phyloP scores from a whole-genome alignment of 2,888 invertebrate genomes.

The Orthosia cruda region DNA sequence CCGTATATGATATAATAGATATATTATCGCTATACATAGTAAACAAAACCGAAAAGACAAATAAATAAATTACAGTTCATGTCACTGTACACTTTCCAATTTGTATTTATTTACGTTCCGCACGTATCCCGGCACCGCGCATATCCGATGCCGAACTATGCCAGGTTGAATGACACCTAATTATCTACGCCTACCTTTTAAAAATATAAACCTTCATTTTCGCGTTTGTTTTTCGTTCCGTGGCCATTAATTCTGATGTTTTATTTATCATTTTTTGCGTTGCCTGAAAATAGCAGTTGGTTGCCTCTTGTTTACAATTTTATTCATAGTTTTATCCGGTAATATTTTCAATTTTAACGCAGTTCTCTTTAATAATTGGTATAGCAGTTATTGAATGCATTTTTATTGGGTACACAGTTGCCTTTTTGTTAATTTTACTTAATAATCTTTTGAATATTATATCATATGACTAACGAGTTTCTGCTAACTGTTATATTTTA shows the following conservation, averaged over 20 bases:
- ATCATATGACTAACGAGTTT: too few relatives aligned
- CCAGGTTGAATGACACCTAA: conserved; percentile 51
- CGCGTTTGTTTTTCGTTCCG: conserved; percentile 11
- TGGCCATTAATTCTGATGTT: not conserved
- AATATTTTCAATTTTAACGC: not conserved
- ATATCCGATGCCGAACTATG: conserved; percentile 51
- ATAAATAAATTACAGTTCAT: conserved; percentile 20
- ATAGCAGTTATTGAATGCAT: conserved; percentile 1
- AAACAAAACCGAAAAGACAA: conserved; percentile 10
- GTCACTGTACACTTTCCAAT: conserved; percentile 34
- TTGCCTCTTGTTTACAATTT: conserved; percentile 1
- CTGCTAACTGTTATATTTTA: too few relatives aligned
- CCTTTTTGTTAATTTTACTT: not conserved
- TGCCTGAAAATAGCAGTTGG: conserved; percentile 7
- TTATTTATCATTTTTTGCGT: not conserved
- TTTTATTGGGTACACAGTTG: too few relatives aligned
- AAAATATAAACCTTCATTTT: conserved; percentile 38
- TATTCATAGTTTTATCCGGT: not conserved
- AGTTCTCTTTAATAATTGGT: not conserved
- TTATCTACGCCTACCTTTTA: conserved; percentile 40
- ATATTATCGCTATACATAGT: not conserved
- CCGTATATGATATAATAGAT: too few relatives aligned
- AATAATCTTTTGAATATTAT: not conserved
- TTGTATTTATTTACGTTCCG: conserved; percentile 44
- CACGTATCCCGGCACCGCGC: conserved; percentile 22